Evolutionary conservation across 2,113 vertebrate genomes (phyloP).

Genomic region (Malaclemys terrapin): DNA sequence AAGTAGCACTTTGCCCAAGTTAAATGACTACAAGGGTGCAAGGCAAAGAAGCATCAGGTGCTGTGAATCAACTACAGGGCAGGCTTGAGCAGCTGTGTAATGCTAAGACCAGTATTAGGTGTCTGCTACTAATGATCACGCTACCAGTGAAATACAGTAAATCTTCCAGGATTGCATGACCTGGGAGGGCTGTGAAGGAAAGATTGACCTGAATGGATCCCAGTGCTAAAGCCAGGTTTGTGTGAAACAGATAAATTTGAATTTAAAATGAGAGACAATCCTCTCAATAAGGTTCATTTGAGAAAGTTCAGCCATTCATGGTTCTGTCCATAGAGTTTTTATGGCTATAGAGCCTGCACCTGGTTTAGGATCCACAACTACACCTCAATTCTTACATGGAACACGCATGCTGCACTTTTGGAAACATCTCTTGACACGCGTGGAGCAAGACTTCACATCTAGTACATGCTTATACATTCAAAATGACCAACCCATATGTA

Average conservation of each 20-base stretch:
- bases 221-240: not conserved
- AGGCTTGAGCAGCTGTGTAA: accelerated
- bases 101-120: accelerated
- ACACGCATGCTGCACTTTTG: not conserved
- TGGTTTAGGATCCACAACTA: not conserved
- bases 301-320: not conserved
- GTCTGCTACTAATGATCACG: not conserved
- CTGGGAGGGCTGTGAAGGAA: not conserved
- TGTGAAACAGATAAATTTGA: not conserved
- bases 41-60: not conserved
- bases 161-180: not conserved
- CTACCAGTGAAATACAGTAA: not conserved
- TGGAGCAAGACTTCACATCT: not conserved
- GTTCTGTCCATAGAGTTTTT: accelerated
- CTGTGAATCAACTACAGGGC: not conserved
- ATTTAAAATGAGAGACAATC: not conserved
- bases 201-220: accelerated
- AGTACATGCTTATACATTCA: not conserved
- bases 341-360: not conserved
- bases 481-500: not conserved
- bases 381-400: not conserved
- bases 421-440: not conserved
- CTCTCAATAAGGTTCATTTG: not conserved
- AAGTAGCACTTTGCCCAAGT: not conserved
- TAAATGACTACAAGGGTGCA: not conserved